Conservation (phyloP, 2,113 vertebrate species). For the Columbina picui region DNA sequence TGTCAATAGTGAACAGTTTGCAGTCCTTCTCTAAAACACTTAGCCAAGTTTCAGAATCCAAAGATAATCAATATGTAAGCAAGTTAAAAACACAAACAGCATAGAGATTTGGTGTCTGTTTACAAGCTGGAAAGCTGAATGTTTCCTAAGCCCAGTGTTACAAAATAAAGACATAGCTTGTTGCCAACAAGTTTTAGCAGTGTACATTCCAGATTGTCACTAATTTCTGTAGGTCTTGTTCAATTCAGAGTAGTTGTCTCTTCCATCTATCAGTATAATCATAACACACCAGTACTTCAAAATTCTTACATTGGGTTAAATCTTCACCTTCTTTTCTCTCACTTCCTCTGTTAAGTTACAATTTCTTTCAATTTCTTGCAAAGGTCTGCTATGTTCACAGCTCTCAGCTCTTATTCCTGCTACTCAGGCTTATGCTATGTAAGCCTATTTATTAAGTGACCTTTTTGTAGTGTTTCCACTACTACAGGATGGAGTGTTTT, state of each 20-base stretch:
- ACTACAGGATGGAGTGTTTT: too few species aligned
- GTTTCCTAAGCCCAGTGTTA: not conserved
- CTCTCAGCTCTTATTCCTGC: not conserved
- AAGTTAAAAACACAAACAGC: not conserved
- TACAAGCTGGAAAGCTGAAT: not conserved
- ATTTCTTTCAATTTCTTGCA: not conserved
- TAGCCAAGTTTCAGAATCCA: not conserved
- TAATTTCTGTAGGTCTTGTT: not conserved
- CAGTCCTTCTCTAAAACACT: not conserved
- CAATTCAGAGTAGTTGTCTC: not conserved
- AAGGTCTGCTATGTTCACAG: not conserved
- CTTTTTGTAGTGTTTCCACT: not conserved
- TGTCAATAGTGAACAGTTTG: not conserved
- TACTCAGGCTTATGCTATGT: not conserved
- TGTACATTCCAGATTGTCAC: not conserved
- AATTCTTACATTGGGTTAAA: not conserved
- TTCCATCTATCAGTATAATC: not conserved
- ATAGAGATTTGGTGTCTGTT: not conserved
- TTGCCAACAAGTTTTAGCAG: not conserved
- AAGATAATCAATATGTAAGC: not conserved
- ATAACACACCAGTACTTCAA: not conserved
- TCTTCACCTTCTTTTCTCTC: not conserved
- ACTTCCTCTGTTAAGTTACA: not conserved
- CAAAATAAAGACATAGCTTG: not conserved
- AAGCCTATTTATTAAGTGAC: not conserved